Evolutionary conservation across 1,140 invertebrate species (phyloP).

Genomic region (Sitobion miscanthi): DNA sequence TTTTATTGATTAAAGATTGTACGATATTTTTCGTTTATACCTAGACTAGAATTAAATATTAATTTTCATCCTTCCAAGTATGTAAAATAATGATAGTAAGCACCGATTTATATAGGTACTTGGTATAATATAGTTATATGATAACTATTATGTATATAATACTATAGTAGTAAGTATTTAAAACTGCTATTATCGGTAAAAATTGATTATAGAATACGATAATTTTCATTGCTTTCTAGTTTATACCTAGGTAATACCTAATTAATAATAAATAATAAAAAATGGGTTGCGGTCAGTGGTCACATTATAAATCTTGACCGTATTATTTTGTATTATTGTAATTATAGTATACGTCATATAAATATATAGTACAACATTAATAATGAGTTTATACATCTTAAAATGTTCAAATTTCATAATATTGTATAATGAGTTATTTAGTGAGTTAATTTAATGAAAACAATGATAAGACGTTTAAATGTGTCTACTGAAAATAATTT

Average conservation of each 20-base stretch:
- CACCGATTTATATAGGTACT: neutral
- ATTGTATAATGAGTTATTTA: neutral
- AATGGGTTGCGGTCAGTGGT: neutral
- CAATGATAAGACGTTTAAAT: neutral
- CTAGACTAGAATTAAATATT: too few relatives aligned
- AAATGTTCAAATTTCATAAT: neutral
- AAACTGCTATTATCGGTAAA: neutral
- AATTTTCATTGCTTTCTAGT: neutral
- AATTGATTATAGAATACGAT: neutral
- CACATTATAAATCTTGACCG: neutral
- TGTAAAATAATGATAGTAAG: neutral
- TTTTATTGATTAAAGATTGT: neutral
- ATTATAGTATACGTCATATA: neutral
- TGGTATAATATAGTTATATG: neutral
- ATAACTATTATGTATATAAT: neutral
- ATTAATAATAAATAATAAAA: slow-evolving; percentile 7
- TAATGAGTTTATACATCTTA: neutral
- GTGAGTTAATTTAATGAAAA: neutral
- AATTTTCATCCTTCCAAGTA: neutral
- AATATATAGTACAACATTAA: neutral
- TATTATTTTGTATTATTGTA: neutral
- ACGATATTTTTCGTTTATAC: neutral
- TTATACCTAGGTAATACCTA: neutral
- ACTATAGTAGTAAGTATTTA: neutral
- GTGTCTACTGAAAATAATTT: neutral